Percentiles rank a stretch among this genome's conserved stretches.
phyloP scores from a whole-genome alignment of 1,140 invertebrate species.

The Drosophila kepulauana region DNA sequence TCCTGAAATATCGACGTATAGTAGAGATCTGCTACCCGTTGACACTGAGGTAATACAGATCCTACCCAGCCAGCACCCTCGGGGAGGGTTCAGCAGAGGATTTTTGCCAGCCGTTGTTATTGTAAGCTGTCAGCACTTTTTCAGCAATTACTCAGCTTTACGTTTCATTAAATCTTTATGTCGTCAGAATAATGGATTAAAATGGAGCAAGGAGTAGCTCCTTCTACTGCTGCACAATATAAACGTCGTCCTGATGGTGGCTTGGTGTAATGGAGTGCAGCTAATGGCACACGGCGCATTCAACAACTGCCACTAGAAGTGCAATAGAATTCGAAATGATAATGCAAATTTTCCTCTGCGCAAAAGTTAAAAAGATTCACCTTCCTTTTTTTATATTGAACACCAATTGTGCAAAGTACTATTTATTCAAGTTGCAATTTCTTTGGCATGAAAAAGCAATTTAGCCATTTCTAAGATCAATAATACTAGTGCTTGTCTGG shows the following conservation, averaged over 20 bases:
- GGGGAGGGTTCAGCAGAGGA: too few relatives aligned
- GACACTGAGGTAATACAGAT: too few relatives aligned
- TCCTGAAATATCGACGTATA: too few relatives aligned
- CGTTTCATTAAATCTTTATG: conserved; percentile 79
- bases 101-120: too few relatives aligned
- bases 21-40: too few relatives aligned
- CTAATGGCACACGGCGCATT: conserved; percentile 49
- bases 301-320: conserved; percentile 2
- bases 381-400: background rate
- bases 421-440: background rate
- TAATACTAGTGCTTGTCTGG: background rate
- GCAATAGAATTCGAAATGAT: conserved; percentile 63
- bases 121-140: conserved; percentile 41
- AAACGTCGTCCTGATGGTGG: conserved; percentile 1
- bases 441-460: background rate
- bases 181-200: conserved; percentile 75
- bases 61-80: too few relatives aligned
- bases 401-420: background rate
- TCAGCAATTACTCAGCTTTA: conserved; percentile 76
- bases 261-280: conserved; percentile 62
- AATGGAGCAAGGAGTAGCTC: conserved; percentile 49
- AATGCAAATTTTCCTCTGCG: conserved; percentile 40
- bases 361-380: conserved; percentile 1
- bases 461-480: background rate
- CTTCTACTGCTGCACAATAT: background rate